Evolutionary conservation across 2,888 invertebrate genomes (phyloP), one percentile per base, ranked within the genome.

Genomic region (Acanthococcus lagerstroemiae): DNA sequence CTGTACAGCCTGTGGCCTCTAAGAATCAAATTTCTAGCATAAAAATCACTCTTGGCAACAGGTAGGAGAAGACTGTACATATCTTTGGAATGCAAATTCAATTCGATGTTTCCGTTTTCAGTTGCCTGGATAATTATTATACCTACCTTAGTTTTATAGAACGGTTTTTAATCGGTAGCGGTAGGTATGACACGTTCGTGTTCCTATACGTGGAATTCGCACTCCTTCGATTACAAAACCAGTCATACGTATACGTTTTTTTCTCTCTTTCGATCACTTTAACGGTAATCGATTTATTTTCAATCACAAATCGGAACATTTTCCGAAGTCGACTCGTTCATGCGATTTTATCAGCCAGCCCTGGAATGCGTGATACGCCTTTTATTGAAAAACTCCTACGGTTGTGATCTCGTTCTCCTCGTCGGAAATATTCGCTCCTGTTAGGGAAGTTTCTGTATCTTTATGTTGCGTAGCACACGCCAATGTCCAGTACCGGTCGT

Each of bases 381-480:
- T 48, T 52, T 22, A 52, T 52, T 52, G 52, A 52, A 52, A 52
- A 63, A 63, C 63, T 63, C 63, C 63, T 63, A 63, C 63, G 54
- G 63, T 44, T 52, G 63, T 54, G 27, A 63, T 63, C 52, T 63
- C 63, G 63, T 63, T 63, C 63, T 63, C 63, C 63, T 63, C 63
- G 63, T 63, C 52, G 52, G 22, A 63, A 54, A 63, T 63, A 63
- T 63, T 63, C 63, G 63, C 63, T 63, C 63, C 63, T 63, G 54
- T 63, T 63, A 63, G 63, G 63, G 63, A 63, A 63, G 54, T 63
- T 63, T 37, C 30, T 63, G 22, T 27, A 22, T 54, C 30, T 50
- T 50, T 52, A 52, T 63, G 44, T 63, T 52, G 52, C 44, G 52
- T 63, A 50, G 63, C 63, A 63, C 63, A 63, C 63, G 63, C 63